Base-by-base conservation (phyloP, 2,113 vertebrate genomes). In the Silurus meridionalis region DNA sequence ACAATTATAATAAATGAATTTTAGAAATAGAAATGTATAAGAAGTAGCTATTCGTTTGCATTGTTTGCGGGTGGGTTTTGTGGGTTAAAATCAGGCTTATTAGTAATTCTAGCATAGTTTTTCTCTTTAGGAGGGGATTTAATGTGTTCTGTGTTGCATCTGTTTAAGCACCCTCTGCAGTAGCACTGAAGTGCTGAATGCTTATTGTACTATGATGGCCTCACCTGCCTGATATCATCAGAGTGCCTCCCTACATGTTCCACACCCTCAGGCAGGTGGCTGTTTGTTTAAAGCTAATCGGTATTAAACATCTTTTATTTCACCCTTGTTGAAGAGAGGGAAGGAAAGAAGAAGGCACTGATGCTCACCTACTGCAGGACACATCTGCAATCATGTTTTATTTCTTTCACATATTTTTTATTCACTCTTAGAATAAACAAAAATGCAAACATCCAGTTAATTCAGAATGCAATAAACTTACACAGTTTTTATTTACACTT, bases 251-350 rank as follows among this genome's bases (percentile, higher is more conserved):
- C 85, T 60, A 69, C 77, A 83, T 83, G 48, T 60, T 84, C 75
- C 50, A 81, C 55, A 87, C 78, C 88, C 85, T 85, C 53, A 55
- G 88, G 85, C 83, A n/a, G 64, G 55, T 66, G 71, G 9, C 79
- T 85, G 85, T 87, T 87, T 84, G 85, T 84, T 89, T 89, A 86
- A 89, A 86, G 85, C 25, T 89, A 81, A 86, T 89, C 88, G 13
- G 83, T 82, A 84, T 86, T 82, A 85, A 89, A 74, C 71, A 87
- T 87, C 88, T 89, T 87, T 83, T 77, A 85, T 86, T 87, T 89
- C 67, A 86, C 77, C 60, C 82, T 79, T 72, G 55, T 85, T 89
- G 82, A 83, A 86, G 79, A 84, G 82, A 87, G 78, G 48, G 66
- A 75, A 61, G 1, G 19, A 87, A 74, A 85, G 75, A 84, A 83